phyloP scores from a whole-genome alignment of 2,113 vertebrate genomes.

The Cygnus atratus region DNA sequence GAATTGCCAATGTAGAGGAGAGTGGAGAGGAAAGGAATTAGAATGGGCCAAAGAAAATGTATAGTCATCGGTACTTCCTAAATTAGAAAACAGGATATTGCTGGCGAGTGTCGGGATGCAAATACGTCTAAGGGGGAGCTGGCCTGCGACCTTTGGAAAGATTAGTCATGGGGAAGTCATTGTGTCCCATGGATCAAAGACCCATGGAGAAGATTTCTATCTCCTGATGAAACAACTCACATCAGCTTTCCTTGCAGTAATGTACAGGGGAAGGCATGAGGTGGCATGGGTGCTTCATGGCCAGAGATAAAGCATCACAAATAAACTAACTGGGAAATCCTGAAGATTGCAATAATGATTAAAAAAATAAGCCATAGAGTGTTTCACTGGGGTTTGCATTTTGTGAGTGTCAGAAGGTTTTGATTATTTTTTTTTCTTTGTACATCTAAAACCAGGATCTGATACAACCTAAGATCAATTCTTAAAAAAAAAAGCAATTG shows the following conservation, averaged over 20 bases:
- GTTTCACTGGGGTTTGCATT: not conserved
- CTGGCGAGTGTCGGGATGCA: constrained; percentile 5
- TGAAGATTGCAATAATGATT: not conserved
- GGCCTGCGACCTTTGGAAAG: constrained; percentile 14
- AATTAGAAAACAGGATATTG: constrained; percentile 58
- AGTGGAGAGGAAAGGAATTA: constrained; percentile 16
- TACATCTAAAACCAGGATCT: not conserved
- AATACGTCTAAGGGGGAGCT: not conserved
- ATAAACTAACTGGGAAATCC: not conserved
- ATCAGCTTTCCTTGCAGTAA: not conserved
- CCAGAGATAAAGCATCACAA: not conserved
- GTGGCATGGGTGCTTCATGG: not conserved
- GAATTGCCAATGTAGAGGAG: not conserved
- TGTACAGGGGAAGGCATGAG: not conserved
- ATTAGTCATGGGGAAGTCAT: not conserved
- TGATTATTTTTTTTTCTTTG: not conserved
- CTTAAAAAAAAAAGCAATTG: not conserved
- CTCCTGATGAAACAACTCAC: not conserved
- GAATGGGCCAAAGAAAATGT: not conserved
- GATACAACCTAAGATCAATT: not conserved
- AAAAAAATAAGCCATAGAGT: not conserved
- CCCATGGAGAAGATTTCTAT: not conserved
- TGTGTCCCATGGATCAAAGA: not conserved
- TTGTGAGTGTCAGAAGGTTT: not conserved
- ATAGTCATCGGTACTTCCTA: constrained; percentile 33